Conservation (phyloP, 2,797 vertebrate species). For the Chrysocyon brachyurus region DNA sequence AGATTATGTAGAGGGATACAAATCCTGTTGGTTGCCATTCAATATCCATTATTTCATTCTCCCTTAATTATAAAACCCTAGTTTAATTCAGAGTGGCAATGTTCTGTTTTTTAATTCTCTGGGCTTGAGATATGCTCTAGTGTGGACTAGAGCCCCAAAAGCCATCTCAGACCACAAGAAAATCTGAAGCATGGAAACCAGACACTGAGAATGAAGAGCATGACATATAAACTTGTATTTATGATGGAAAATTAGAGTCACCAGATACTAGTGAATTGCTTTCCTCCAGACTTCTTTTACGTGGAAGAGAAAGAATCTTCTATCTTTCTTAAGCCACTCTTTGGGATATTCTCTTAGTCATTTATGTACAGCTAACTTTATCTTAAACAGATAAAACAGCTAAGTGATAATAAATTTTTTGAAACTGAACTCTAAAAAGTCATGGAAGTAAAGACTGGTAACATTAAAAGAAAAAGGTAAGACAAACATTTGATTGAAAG, state of each 20-base stretch:
- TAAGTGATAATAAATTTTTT: neutral
- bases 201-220: neutral
- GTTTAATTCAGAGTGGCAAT: neutral
- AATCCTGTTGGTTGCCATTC: conserved; percentile 34
- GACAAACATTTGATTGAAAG: neutral
- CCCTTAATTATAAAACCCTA: conserved; percentile 68
- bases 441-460: neutral
- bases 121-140: neutral
- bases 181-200: neutral
- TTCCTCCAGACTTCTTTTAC: neutral
- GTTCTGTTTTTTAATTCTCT: conserved; percentile 65
- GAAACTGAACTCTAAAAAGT: neutral
- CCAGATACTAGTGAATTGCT: neutral
- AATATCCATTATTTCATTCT: conserved; percentile 55
- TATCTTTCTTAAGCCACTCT: neutral
- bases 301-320: neutral
- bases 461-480: conserved; percentile 48
- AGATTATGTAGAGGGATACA: conserved; percentile 62
- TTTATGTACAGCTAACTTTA: neutral
- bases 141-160: neutral
- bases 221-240: neutral
- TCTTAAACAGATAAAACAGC: neutral
- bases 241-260: neutral
- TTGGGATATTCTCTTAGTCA: neutral
- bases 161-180: neutral